These are phyloP conservation scores for Micrasema longulum DNA, from an alignment of 1,140 invertebrate species.

Conservation along the genomic window DNA sequence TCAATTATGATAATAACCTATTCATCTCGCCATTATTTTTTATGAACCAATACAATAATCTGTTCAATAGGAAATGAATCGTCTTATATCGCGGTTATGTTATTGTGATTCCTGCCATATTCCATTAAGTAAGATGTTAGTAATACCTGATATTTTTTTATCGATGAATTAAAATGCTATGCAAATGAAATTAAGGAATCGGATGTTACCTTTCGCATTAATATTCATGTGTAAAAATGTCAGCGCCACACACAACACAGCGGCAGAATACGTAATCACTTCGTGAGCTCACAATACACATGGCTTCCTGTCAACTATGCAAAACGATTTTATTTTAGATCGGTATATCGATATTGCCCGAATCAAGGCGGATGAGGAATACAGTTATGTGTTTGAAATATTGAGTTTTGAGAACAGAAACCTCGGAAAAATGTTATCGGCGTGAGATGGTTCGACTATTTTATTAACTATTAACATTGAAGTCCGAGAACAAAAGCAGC, in stretches of 20 bases:
- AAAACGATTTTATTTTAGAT: too few relatives aligned
- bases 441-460: too few relatives aligned
- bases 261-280: slow-evolving; percentile 47
- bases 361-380: too few relatives aligned
- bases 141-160: slow-evolving; percentile 8
- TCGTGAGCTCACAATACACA: slow-evolving; percentile 19
- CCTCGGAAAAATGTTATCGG: too few relatives aligned
- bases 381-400: too few relatives aligned
- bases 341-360: too few relatives aligned
- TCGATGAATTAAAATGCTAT: slow-evolving; percentile 49
- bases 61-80: slow-evolving; percentile 13
- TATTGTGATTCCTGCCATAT: slow-evolving; percentile 10
- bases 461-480: too few relatives aligned
- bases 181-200: slow-evolving; percentile 53
- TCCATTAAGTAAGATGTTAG: slow-evolving; percentile 12
- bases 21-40: background rate
- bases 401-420: too few relatives aligned
- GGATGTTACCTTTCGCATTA: slow-evolving; percentile 49
- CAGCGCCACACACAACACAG: slow-evolving; percentile 18
- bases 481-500: too few relatives aligned
- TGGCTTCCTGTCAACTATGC: slow-evolving; percentile 22
- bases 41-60: background rate
- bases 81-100: background rate
- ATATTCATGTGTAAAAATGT: slow-evolving; percentile 52
- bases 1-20: too few relatives aligned